Evolutionary conservation across 2,797 vertebrate species (phyloP).

Genomic region (Falco novaeseelandiae): DNA sequence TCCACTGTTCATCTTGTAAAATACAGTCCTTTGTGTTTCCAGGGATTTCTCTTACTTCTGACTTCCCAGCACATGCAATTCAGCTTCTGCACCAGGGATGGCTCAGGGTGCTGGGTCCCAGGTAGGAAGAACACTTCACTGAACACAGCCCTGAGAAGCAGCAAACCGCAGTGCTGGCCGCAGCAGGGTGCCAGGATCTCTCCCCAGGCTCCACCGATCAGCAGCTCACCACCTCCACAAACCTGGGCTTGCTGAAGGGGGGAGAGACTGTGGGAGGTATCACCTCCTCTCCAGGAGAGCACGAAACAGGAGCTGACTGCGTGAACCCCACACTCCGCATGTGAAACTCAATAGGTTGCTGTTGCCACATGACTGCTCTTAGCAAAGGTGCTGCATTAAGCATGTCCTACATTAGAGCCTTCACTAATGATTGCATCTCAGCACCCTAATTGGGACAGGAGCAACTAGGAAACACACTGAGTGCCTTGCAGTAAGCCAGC

Average conservation of each 20-base stretch:
- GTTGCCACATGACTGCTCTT: background rate
- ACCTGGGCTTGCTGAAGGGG: fast-evolving
- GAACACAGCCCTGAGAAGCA: fast-evolving
- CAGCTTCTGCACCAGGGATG: fast-evolving
- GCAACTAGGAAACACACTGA: background rate
- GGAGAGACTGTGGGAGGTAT: background rate
- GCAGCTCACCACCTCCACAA: background rate
- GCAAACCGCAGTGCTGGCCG: fast-evolving
- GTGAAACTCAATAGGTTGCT: fast-evolving
- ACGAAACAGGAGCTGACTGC: background rate
- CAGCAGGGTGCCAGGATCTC: background rate
- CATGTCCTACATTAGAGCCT: background rate
- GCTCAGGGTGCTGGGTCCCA: fast-evolving
- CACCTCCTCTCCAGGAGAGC: background rate
- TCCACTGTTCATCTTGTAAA: background rate
- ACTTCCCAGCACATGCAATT: background rate
- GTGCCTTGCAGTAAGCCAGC: background rate
- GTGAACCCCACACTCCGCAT: fast-evolving
- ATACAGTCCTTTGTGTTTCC: background rate
- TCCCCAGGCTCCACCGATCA: background rate
- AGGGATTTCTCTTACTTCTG: background rate
- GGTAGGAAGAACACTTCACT: background rate
- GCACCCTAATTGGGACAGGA: background rate
- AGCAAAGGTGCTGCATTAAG: background rate
- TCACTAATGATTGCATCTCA: background rate